These are phyloP conservation scores for Tolmerus cingulatus DNA, from an alignment of 2,888 invertebrate genomes.

Conservation along the genomic window DNA sequence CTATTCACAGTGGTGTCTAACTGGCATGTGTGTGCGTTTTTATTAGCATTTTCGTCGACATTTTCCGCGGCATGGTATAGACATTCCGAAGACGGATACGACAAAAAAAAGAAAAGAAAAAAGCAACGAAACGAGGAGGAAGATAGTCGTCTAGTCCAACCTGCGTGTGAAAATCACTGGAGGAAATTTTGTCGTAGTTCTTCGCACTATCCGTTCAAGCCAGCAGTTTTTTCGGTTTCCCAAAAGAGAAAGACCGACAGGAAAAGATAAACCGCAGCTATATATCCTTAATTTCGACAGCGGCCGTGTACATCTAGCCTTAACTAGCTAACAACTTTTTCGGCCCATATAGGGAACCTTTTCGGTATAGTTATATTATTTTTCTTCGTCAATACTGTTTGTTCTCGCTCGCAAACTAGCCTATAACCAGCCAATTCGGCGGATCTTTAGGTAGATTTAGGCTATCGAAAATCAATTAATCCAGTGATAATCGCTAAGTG, in stretches of 20 bases:
- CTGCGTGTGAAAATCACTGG: constrained; percentile 31
- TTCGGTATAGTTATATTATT: background rate
- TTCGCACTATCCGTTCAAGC: background rate
- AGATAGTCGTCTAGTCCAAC: constrained; percentile 18
- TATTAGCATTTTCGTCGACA: constrained; percentile 47
- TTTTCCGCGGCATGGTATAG: constrained; percentile 47
- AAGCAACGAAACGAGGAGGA: background rate
- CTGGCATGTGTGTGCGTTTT: constrained; percentile 41
- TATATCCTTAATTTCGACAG: background rate
- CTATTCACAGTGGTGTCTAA: background rate
- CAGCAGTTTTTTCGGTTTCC: background rate
- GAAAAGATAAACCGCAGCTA: background rate
- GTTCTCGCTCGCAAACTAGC: background rate
- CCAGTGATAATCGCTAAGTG: background rate
- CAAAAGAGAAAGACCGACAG: background rate
- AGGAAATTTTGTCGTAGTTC: constrained; percentile 25
- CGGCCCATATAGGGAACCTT: background rate
- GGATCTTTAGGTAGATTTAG: background rate
- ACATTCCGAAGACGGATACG: constrained; percentile 43
- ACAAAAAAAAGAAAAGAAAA: constrained; percentile 14
- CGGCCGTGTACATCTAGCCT: background rate
- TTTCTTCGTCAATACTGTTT: background rate
- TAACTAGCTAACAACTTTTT: background rate
- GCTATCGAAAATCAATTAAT: background rate
- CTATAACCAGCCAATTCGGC: background rate